Evolutionary conservation across 2,797 vertebrate species (phyloP).

Genomic region (Triplophysa yarkandensis): DNA sequence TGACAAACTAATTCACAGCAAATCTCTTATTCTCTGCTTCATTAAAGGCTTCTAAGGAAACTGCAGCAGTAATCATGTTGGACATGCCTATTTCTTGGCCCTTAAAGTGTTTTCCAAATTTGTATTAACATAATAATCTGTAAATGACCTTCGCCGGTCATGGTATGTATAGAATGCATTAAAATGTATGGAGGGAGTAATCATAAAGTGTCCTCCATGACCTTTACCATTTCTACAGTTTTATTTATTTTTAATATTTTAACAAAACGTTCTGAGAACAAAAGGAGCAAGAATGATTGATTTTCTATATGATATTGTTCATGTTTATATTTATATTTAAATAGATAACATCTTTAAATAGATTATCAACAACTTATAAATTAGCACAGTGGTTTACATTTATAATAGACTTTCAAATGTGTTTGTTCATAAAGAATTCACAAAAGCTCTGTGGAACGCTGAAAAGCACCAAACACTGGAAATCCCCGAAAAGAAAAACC

Average conservation of each 20-base stretch:
- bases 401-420: background rate
- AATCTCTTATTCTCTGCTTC: constrained; percentile 59
- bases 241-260: background rate
- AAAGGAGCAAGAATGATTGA: background rate
- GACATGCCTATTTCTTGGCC: constrained; percentile 57
- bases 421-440: constrained; percentile 40
- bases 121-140: constrained; percentile 55
- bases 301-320: background rate
- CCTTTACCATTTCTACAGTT: background rate
- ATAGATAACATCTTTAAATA: too few relatives aligned
- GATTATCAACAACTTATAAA: background rate
- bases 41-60: constrained; percentile 67
- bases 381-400: background rate
- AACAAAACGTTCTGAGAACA: too few relatives aligned
- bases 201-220: too few relatives aligned
- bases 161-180: background rate
- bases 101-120: constrained; percentile 57
- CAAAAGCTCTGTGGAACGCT: constrained; percentile 25
- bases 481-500: constrained; percentile 46
- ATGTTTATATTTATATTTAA: too few relatives aligned
- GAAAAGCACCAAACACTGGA: constrained; percentile 44
- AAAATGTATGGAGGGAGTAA: too few relatives aligned
- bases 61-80: constrained; percentile 71
- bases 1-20: constrained; percentile 61
- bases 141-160: constrained; percentile 12